Percentiles rank a stretch among this genome's conserved stretches.
These are phyloP conservation scores for Cosmia pyralina DNA, from an alignment of 2,888 invertebrate genomes.

Conservation along the genomic window DNA sequence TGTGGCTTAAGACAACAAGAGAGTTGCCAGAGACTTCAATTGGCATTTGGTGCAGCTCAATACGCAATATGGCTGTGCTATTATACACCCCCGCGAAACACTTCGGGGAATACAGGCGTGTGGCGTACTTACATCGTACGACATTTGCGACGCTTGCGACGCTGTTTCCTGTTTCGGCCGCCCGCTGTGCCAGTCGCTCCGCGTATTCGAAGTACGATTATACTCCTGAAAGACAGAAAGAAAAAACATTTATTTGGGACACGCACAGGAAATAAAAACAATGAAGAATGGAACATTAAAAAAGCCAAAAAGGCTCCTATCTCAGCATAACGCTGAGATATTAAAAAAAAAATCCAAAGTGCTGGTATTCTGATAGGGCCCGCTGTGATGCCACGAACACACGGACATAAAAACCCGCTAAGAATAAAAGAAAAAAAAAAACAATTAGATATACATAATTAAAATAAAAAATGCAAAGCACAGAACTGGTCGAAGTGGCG, in stretches of 20 bases:
- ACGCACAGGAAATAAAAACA: neutral
- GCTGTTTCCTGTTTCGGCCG: too few species aligned
- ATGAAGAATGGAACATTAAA: neutral
- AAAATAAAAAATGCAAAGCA: too few species aligned
- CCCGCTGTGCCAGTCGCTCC: neutral
- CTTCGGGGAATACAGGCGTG: neutral
- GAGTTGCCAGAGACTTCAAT: too few species aligned
- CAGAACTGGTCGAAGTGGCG: too few species aligned
- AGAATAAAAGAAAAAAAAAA: too few species aligned
- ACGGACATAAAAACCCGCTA: neutral
- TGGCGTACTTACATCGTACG: slow-evolving; percentile 8
- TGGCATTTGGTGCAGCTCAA: too few species aligned
- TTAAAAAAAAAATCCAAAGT: neutral
- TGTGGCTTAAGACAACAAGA: too few species aligned
- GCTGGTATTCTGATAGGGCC: neutral
- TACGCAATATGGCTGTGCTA: too few species aligned
- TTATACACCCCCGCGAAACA: neutral
- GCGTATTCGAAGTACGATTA: neutral
- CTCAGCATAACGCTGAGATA: neutral
- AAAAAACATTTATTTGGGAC: neutral
- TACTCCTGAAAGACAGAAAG: neutral
- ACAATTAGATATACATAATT: too few species aligned
- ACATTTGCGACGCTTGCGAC: too few species aligned
- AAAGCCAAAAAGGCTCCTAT: neutral
- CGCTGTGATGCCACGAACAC: neutral